A percentile compares a stretch with the other conserved stretches of the same genome.
Conservation (phyloP, 2,797 vertebrate genomes). For the Leucoraja ocellata region DNA sequence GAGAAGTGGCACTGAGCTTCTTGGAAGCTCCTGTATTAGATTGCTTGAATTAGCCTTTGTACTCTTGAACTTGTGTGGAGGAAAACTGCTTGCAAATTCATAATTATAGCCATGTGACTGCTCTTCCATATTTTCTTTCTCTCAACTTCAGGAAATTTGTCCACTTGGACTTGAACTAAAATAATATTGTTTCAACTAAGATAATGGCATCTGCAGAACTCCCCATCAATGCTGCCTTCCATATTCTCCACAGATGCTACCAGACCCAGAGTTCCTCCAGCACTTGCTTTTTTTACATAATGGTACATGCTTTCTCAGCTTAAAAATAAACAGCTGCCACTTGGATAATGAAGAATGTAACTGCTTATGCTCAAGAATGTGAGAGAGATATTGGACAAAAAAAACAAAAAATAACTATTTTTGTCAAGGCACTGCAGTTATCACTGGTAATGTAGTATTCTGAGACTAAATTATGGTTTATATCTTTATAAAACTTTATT, state of each 20-base stretch:
- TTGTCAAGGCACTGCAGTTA: background rate
- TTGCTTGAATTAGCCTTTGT: background rate
- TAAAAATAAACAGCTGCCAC: background rate
- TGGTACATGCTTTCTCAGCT: background rate
- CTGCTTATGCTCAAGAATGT: background rate
- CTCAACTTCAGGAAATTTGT: background rate
- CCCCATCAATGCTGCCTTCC: too few relatives aligned
- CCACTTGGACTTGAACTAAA: background rate
- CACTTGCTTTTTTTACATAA: too few relatives aligned
- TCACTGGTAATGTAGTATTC: too few relatives aligned
- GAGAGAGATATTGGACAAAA: background rate
- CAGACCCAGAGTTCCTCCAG: too few relatives aligned
- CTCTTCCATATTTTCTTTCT: background rate
- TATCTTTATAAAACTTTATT: background rate
- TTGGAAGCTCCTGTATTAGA: background rate
- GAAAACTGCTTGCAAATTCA: background rate
- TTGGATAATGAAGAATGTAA: background rate
- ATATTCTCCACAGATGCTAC: too few relatives aligned
- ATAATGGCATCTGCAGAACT: background rate
- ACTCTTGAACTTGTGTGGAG: background rate
- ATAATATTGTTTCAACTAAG: background rate
- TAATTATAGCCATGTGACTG: background rate
- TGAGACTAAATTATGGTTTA: background rate
- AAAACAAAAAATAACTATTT: background rate
- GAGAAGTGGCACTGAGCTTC: background rate